A percentile compares a stretch with the other conserved stretches of the same genome.
These are phyloP conservation scores for Cichlasoma orientale DNA, from an alignment of 2,797 vertebrate species.

Conservation along the genomic window DNA sequence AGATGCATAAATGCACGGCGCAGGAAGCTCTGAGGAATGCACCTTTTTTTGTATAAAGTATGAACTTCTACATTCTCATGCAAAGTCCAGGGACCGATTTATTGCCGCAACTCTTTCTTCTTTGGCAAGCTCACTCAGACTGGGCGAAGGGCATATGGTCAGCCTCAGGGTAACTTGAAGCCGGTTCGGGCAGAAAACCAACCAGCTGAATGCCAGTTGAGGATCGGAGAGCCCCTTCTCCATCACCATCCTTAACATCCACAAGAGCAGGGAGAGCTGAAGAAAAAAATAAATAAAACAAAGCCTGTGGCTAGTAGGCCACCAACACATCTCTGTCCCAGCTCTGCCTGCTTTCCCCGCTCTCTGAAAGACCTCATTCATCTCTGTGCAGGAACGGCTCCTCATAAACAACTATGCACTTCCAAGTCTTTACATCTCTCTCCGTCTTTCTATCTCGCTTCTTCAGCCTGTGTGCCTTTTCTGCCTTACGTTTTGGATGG, in stretches of 20 bases:
- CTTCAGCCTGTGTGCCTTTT: conserved; percentile 57
- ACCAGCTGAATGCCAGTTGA: conserved; percentile 77
- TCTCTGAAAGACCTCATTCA: conserved; percentile 80
- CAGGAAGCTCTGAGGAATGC: conserved; percentile 86
- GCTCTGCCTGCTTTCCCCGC: conserved; percentile 56
- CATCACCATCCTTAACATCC: conserved; percentile 60
- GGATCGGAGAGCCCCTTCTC: conserved; percentile 75
- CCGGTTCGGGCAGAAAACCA: conserved; percentile 74
- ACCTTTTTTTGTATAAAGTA: conserved; percentile 88
- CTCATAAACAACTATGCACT: conserved; percentile 81
- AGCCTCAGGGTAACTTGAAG: conserved; percentile 85
- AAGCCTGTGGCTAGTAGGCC: conserved; percentile 73
- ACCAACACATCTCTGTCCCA: conserved; percentile 60
- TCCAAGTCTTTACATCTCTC: conserved; percentile 73
- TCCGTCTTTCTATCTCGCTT: conserved; percentile 47
- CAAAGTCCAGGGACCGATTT: conserved; percentile 84
- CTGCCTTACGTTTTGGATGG: conserved; percentile 60
- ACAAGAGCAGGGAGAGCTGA: conserved; percentile 79
- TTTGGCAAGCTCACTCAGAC: conserved; percentile 79
- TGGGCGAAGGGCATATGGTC: conserved; percentile 81
- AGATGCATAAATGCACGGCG: conserved; percentile 88
- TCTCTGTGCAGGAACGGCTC: conserved; percentile 70
- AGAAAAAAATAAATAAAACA: conserved; percentile 34
- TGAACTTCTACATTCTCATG: conserved; percentile 75
- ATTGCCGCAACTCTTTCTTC: conserved; percentile 83